These are phyloP conservation scores for Eupleurogrammus muticus DNA, from an alignment of 2,797 vertebrate species.

Conservation along the genomic window DNA sequence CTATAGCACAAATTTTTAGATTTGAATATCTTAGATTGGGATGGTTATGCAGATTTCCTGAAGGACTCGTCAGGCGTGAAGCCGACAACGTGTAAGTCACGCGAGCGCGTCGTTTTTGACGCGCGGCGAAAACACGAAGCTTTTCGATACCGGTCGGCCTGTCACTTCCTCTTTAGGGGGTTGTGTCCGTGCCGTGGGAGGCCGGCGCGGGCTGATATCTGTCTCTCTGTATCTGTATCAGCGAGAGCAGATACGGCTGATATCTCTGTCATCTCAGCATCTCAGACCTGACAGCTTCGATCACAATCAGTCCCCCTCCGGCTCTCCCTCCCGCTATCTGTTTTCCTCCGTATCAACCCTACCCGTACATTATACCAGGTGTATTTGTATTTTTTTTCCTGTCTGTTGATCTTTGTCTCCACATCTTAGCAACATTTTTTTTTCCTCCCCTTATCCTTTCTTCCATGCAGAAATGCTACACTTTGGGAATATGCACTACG, in stretches of 20 bases:
- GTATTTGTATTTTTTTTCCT: slow-evolving; percentile 44
- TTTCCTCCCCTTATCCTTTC: slow-evolving; percentile 39
- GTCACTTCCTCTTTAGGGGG: slow-evolving; percentile 40
- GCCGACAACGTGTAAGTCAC: neutral
- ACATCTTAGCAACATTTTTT: slow-evolving; percentile 54
- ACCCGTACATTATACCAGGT: slow-evolving; percentile 41
- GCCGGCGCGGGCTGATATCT: slow-evolving; percentile 65
- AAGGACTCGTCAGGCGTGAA: too few relatives aligned
- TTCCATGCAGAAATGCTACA: slow-evolving; percentile 62
- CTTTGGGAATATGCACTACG: slow-evolving; percentile 68
- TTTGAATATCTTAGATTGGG: neutral
- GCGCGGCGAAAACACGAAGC: slow-evolving; percentile 9
- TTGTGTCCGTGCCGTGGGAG: slow-evolving; percentile 44
- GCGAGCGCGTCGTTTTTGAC: slow-evolving; percentile 28
- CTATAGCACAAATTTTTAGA: neutral
- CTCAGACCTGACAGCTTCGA: slow-evolving; percentile 75
- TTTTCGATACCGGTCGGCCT: slow-evolving; percentile 17
- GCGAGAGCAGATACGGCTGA: slow-evolving; percentile 67
- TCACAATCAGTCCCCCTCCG: slow-evolving; percentile 71
- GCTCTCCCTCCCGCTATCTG: slow-evolving; percentile 57
- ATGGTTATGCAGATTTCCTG: neutral
- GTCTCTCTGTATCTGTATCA: slow-evolving; percentile 69
- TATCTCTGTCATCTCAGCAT: slow-evolving; percentile 76
- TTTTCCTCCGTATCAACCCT: slow-evolving; percentile 39
- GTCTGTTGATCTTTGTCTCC: slow-evolving; percentile 35